Percentiles rank a stretch among this genome's conserved stretches.
Evolutionary conservation across 2,888 invertebrate species (phyloP).

Genomic region (Agrotis puta): DNA sequence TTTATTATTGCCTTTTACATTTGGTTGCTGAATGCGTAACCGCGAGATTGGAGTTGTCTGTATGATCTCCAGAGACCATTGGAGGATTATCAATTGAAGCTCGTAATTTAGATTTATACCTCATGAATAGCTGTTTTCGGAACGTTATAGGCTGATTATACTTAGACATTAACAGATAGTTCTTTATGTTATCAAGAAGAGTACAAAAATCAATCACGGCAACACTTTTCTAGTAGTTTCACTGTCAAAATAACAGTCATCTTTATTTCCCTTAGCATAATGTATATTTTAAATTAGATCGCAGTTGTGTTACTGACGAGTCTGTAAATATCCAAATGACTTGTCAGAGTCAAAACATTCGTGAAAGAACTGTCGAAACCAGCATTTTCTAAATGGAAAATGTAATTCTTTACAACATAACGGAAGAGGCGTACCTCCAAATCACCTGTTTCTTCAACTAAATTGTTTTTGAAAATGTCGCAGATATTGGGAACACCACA

Average conservation of each 20-base stretch:
- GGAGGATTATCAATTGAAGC: background rate
- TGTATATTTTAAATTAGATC: background rate
- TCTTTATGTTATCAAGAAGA: too few species aligned
- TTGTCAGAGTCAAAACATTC: too few species aligned
- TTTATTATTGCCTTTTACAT: background rate
- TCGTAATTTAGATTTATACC: background rate
- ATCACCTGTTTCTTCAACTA: slow-evolving; percentile 8
- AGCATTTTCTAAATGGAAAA: background rate
- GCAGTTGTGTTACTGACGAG: background rate
- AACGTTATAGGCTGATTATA: too few species aligned
- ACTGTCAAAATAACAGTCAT: background rate
- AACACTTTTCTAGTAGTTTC: too few species aligned
- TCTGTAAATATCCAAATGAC: background rate
- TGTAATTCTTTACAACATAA: slow-evolving; percentile 15
- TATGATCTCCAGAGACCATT: background rate
- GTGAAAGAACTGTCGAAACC: background rate
- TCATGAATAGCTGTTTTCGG: too few species aligned
- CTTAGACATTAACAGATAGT: too few species aligned
- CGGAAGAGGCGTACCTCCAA: background rate
- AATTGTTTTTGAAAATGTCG: slow-evolving; percentile 35
- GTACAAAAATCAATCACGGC: too few species aligned
- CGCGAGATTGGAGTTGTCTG: too few species aligned
- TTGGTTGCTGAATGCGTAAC: too few species aligned
- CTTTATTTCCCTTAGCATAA: background rate
- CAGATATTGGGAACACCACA: slow-evolving; percentile 28